phyloP scores from a whole-genome alignment of 2,113 vertebrate species.

The Callospermophilus lateralis region DNA sequence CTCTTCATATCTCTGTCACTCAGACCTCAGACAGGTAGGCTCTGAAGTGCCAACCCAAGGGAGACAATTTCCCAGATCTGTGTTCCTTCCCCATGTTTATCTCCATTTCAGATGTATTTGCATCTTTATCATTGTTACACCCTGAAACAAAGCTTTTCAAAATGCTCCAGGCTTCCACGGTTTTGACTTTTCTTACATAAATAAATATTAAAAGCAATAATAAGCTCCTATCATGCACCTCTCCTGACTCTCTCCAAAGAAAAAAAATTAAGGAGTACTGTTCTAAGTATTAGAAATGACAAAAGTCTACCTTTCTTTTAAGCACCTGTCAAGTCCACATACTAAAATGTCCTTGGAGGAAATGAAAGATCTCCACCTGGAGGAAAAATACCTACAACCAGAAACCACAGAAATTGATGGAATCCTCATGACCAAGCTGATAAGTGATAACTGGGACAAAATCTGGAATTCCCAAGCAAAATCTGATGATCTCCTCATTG shows the following conservation, averaged over 20 bases:
- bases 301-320: not conserved
- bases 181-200: not conserved
- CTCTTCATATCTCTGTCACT: not conserved
- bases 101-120: not conserved
- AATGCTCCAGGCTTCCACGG: not conserved
- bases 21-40: not conserved
- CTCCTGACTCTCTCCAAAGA: not conserved
- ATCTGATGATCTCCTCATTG: conserved; percentile 86
- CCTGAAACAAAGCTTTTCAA: not conserved
- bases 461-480: conserved; percentile 87
- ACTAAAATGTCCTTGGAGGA: conserved; percentile 69
- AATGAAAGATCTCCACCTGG: conserved; percentile 77
- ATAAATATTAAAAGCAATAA: not conserved
- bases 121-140: not conserved
- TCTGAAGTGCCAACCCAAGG: not conserved
- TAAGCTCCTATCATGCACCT: not conserved
- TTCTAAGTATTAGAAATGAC: conserved; percentile 32
- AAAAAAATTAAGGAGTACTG: not conserved
- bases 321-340: not conserved
- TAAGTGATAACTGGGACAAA: conserved; percentile 61
- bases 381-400: accelerated
- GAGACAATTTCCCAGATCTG: not conserved
- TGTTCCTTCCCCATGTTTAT: not conserved
- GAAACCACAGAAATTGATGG: conserved; percentile 77
- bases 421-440: conserved; percentile 42